phyloP scores from a whole-genome alignment of 1,140 invertebrate species.

The Cotesia chilonis region DNA sequence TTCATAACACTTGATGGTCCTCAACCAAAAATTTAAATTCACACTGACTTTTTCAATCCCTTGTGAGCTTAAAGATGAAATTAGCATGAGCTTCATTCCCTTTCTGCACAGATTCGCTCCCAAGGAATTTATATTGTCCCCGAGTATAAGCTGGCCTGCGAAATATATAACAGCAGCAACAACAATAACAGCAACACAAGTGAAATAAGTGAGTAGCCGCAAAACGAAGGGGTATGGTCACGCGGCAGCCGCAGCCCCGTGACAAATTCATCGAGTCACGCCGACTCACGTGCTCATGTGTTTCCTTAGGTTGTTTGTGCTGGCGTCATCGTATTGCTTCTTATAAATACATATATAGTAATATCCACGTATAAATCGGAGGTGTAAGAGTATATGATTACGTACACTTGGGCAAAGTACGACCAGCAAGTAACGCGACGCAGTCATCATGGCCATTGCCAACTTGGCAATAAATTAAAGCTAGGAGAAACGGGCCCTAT shows the following conservation, averaged over 20 bases:
- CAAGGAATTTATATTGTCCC: conserved; percentile 2
- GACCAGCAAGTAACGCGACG: conserved; percentile 40
- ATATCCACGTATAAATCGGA: conserved; percentile 1
- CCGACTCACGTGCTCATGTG: conserved; percentile 51
- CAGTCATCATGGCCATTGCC: conserved; percentile 48
- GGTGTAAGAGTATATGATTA: conserved; percentile 4
- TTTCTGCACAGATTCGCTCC: no score
- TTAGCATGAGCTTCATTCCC: no score
- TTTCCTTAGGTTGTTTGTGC: conserved; percentile 5
- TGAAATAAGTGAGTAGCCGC: background rate
- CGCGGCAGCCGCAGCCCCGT: conserved; percentile 54
- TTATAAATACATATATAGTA: background rate
- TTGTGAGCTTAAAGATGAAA: no score
- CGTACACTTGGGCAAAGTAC: background rate
- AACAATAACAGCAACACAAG: background rate
- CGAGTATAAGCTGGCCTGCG: background rate
- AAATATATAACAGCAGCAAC: background rate
- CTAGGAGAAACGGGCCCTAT: conserved; percentile 59
- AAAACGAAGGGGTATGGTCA: conserved; percentile 11
- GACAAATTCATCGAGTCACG: conserved; percentile 63
- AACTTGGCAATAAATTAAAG: conserved; percentile 58
- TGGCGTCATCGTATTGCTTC: conserved; percentile 10
- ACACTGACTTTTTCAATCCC: no score
- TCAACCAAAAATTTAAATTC: no score
- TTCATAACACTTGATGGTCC: no score